phyloP scores from a whole-genome alignment of 2,888 invertebrate species.

The Seira musarum region DNA sequence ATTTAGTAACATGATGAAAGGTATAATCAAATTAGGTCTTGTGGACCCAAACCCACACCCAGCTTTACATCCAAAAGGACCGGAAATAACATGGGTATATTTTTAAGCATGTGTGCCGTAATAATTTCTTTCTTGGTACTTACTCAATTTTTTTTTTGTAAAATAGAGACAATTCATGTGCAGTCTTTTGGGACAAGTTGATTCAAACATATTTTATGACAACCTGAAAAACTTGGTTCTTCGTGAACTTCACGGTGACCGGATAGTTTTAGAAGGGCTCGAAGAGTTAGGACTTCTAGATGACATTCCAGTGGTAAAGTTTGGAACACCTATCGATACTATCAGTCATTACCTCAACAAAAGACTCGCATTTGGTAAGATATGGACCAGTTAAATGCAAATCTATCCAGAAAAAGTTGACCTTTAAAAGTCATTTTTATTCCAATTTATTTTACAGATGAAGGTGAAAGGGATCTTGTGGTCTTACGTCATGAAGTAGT shows the following conservation, averaged over 20 bases:
- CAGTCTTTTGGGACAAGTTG: conserved; percentile 86
- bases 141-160: conserved; percentile 68
- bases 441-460: conserved; percentile 74
- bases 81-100: conserved; percentile 94
- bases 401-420: conserved; percentile 8
- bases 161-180: conserved; percentile 90
- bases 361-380: conserved; percentile 82
- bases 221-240: conserved; percentile 88
- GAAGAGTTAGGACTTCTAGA: conserved; percentile 91
- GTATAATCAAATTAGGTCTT: conserved; percentile 89
- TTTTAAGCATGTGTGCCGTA: too few species aligned
- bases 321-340: conserved; percentile 92
- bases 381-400: conserved; percentile 14
- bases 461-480: conserved; percentile 92
- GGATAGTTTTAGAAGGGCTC: conserved; percentile 77
- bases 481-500: conserved; percentile 94
- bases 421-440: background rate
- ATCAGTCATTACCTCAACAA: conserved; percentile 90
- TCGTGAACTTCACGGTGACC: conserved; percentile 81
- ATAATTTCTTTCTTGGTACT: too few species aligned
- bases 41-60: conserved; percentile 90
- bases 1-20: conserved; percentile 90
- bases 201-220: conserved; percentile 92
- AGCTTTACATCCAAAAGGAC: conserved; percentile 94
- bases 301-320: conserved; percentile 86